Base-by-base conservation (phyloP, 2,797 vertebrate species). In the Synaphobranchus kaupii region DNA sequence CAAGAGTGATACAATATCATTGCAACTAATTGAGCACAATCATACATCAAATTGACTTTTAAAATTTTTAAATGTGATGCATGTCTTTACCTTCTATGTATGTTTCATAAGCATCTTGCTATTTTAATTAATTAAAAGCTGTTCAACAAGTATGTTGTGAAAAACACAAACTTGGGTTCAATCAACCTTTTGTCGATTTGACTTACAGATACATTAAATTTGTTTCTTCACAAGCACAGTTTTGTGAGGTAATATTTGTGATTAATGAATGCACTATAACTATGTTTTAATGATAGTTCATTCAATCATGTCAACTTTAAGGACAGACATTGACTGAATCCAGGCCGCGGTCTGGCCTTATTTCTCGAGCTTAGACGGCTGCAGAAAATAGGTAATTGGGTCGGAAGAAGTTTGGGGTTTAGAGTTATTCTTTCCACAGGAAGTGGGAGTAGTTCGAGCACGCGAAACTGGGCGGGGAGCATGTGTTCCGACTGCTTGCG, bases 341-440 rank as follows among this genome's bases (percentile, higher is more conserved):
- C 8, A n/a, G 78, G 22, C 2, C 52, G 31, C 52, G 17, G 82
- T 54, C 82, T 58, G 82, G 52, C 52, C 48, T 8, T 1, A 50
- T 83, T 83, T 83, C 63, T 50, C 39, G 17, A 44, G 34, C 20
- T 50, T 8, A 50, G 83, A 80, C 56, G 31, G 39, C 34, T 34
- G 83, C 81, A 84, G 87, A 89, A 92, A 92, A 88, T 88, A 87
- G 92, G 90, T 90, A 89, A 90, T 88, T 88, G 83, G 89, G 86
- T 28, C 90, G 84, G 89, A 88, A 82, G 84, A 68, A 63, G 86
- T 86, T 47, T 85, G 84, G 90, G 15, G 31, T 91, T 89, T 83
- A 44, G 85, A 88, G 66, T 89, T 87, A 88, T 63, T 86, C 86
- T 94, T 96, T 95, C 54, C 90, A 91, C 87, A 90, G 92, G 92